Evolutionary conservation across 1,140 invertebrate genomes (phyloP), one percentile per base, ranked within the genome.

Genomic region (Cephus cinctus): DNA sequence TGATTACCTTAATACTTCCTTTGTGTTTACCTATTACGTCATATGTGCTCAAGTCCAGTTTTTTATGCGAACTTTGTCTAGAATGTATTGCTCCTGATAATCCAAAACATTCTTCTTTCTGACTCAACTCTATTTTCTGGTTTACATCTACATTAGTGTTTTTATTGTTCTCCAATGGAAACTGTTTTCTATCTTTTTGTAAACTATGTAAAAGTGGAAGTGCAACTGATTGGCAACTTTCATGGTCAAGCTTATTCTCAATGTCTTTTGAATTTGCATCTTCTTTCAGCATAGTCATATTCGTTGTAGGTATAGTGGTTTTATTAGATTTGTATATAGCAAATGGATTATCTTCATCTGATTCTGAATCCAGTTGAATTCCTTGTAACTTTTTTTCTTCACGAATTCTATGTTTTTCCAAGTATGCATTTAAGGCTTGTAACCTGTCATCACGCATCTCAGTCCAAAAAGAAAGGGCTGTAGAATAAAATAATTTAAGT

Each of bases 261-360:
- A 5, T 20, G 6, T 14, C 16, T 15, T 41, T 12, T 20, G 14
- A 6, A 22, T 19, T 41, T n/a, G 18, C 9, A 20, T 41, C 39
- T 8, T 18, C 9, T 18, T 19, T 41, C 34, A 20, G 12, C 20
- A 41, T 9, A n/a, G n/a, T n/a, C n/a, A n/a, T n/a, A n/a, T n/a
- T n/a, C n/a, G n/a, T n/a, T n/a, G n/a, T n/a, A n/a, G n/a, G n/a
- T n/a, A n/a, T n/a, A n/a, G n/a, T n/a, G n/a, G n/a, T n/a, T n/a
- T n/a, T n/a, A n/a, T n/a, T n/a, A n/a, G 51, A 47, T 43, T 64
- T 60, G 19, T 68, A 62, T 5, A 60, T 50, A 4, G 56, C 57
- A 48, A 65, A 63, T 0, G 57, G 63, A 50, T 57, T 64, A 19
- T 73, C 65, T 27, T 71, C 66, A 38, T 69, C 66, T 12, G 63